Conservation (phyloP, 2,113 vertebrate genomes). For the Cricetomys ansorgei region DNA sequence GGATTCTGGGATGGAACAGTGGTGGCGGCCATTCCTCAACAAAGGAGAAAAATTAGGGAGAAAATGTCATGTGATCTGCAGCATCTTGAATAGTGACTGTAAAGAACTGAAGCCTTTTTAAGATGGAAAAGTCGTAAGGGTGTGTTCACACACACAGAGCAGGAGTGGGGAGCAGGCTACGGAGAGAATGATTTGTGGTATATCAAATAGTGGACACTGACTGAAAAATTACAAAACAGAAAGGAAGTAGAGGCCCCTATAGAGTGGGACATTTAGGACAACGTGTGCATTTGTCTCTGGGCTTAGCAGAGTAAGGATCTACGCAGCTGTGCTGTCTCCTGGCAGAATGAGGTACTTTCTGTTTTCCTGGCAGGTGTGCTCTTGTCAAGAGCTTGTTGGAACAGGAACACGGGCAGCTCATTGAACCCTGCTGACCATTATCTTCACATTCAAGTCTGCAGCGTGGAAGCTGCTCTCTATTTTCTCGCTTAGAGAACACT, state of each 20-base stretch:
- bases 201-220: background rate
- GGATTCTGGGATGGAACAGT: background rate
- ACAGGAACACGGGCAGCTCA: background rate
- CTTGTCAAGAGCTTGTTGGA: constrained; percentile 29
- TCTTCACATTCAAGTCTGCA: background rate
- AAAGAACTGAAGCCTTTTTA: constrained; percentile 47
- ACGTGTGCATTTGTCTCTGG: constrained; percentile 39
- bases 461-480: constrained; percentile 3
- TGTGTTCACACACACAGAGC: background rate
- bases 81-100: background rate
- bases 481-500: constrained; percentile 37
- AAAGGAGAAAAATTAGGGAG: background rate
- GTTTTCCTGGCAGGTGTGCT: background rate
- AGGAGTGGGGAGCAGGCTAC: fast-evolving
- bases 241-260: background rate
- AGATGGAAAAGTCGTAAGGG: background rate
- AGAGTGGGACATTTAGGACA: background rate
- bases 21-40: background rate
- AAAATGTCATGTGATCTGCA: background rate
- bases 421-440: constrained; percentile 33
- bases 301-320: background rate
- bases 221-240: background rate
- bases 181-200: background rate
- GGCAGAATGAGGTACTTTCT: constrained; percentile 26
- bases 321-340: background rate